Evolutionary conservation across 2,797 vertebrate species (phyloP).

Genomic region (Orientallactaga sibirica): DNA sequence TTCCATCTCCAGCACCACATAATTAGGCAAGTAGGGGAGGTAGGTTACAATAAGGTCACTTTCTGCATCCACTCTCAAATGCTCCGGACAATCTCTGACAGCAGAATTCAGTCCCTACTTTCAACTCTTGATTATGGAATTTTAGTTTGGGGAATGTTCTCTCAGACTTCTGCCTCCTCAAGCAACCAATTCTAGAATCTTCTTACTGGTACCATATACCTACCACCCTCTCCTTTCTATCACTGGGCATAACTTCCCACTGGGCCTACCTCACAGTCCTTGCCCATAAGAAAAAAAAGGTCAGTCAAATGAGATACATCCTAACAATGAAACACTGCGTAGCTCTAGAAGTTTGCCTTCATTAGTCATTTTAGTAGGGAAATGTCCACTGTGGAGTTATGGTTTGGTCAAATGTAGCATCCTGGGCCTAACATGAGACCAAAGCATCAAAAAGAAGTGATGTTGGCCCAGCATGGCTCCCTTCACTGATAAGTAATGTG

Average conservation of each 20-base stretch:
- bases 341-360: background rate
- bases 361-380: background rate
- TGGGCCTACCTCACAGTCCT: background rate
- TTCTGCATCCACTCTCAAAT: background rate
- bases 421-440: slow-evolving; percentile 1
- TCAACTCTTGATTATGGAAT: background rate
- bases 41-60: background rate
- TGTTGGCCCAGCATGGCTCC: background rate
- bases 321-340: background rate
- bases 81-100: background rate
- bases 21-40: no score
- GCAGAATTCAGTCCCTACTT: background rate
- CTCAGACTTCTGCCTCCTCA: slow-evolving; percentile 37
- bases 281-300: background rate
- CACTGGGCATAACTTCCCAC: background rate
- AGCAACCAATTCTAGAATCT: slow-evolving; percentile 21
- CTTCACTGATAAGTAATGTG: background rate
- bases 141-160: background rate
- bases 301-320: background rate
- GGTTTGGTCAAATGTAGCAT: background rate
- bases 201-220: background rate
- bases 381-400: background rate
- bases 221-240: background rate
- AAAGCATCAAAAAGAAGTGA: background rate
- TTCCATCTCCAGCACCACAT: background rate